Conservation (phyloP, 2,113 vertebrate species). For the Isichthys henryi region DNA sequence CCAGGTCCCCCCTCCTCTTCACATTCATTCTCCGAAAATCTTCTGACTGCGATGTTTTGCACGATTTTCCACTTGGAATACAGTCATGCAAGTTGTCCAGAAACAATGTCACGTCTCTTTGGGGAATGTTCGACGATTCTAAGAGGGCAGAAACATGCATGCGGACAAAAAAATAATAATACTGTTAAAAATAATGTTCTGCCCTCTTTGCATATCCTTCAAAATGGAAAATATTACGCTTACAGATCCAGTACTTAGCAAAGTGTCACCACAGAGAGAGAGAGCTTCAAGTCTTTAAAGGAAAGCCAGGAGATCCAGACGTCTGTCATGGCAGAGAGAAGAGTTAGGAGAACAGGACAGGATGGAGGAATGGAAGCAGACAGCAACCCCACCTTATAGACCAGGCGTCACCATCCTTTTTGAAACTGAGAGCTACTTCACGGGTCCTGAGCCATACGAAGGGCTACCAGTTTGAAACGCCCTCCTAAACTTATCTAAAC, state of each 20-base stretch:
- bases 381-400: neutral
- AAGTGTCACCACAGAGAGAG: neutral
- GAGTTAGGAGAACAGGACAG: neutral
- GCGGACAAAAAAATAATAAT: neutral
- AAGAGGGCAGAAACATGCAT: neutral
- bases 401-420: neutral
- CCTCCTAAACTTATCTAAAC: no score
- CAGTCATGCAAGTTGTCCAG: neutral
- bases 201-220: neutral
- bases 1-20: neutral
- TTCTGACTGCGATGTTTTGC: neutral
- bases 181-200: no score
- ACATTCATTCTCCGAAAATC: neutral
- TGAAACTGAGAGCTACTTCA: no score
- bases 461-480: no score
- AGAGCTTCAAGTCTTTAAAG: neutral
- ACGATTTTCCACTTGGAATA: neutral
- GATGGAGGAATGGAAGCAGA: neutral
- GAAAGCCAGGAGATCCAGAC: neutral
- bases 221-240: neutral
- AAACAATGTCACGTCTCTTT: neutral
- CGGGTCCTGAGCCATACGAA: no score
- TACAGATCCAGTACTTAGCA: neutral
- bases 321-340: neutral
- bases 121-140: neutral